Base-by-base conservation (phyloP, 2,888 invertebrate genomes). In the Oscheius sp. region DNA sequence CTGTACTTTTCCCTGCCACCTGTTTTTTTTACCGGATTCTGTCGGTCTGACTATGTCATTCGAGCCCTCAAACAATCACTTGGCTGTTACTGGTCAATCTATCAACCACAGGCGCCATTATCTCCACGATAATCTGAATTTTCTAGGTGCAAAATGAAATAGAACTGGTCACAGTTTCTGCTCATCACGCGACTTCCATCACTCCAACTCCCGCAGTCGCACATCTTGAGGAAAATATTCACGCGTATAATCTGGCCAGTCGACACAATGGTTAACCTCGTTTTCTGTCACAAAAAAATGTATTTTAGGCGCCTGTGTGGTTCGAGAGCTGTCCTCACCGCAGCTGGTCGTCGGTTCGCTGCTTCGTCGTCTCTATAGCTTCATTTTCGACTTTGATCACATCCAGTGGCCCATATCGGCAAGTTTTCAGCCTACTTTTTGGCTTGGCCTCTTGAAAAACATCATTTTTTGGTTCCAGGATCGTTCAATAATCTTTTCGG, bases 391-490 rank as follows among this genome's bases (percentile, higher is more conserved):
- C 11, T 29, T 35, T 33, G 21, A 42, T 51, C n/a, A 9, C 42
- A 32, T 35, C 29, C 70, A 70, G 53, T 70, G 70, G 70, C 70
- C 70, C 9, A 55, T 70, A 13, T 37, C 58, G 29, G 70, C 55
- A 55, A 55, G 50, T 50, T 21, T 50, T 33, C 10, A 11, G 21
- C 4, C 13, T 60, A 10, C 60, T 2, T 35, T 60, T 7, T 3
- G 42, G 7, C 7, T 21, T 21, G 21, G 21, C 21, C 21, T 21
- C 21, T 21, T 21, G 21, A 42, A 42, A 42, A 42, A 42, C 10
- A 32, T 2, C 1, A 35, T 47, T 37, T 4, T 3, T 10, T 35
- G 7, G 4, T 7, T 53, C 10, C 11, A 70, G 70, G 70, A 70
- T 55, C 70, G 70, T 29, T 42, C 58, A 10, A 53, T 42, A 32